phyloP scores from a whole-genome alignment of 2,797 vertebrate genomes.

The Columba guinea region DNA sequence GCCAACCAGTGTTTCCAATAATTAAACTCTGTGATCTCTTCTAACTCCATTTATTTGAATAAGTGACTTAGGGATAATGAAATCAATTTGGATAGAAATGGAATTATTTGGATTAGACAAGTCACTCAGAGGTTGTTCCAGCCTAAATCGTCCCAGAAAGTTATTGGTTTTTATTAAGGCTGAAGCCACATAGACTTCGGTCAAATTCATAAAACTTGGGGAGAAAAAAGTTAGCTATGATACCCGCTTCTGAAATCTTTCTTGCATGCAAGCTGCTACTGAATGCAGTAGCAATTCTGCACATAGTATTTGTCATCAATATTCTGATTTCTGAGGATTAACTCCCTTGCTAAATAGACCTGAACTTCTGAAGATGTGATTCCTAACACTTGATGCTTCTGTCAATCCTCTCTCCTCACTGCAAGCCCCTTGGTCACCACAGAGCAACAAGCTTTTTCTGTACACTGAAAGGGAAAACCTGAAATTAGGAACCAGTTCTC shows the following conservation, averaged over 20 bases:
- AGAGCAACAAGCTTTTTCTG: not conserved
- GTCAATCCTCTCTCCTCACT: not conserved
- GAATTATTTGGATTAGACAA: constrained; percentile 46
- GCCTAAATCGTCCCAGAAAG: constrained; percentile 40
- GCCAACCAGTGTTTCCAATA: constrained; percentile 55
- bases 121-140: constrained; percentile 41
- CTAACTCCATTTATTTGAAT: constrained; percentile 48
- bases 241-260: not conserved
- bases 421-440: not conserved
- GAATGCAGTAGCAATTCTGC: not conserved
- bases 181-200: not conserved
- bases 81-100: constrained; percentile 48
- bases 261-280: not conserved
- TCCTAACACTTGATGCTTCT: not conserved
- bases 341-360: not conserved
- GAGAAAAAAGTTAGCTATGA: not conserved
- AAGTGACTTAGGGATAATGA: constrained; percentile 43
- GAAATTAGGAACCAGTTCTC: not conserved
- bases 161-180: constrained; percentile 29
- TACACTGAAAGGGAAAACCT: not conserved
- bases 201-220: not conserved
- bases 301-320: not conserved
- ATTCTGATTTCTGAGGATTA: not conserved
- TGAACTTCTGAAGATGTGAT: not conserved
- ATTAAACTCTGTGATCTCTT: constrained; percentile 55